Percentiles rank a stretch among this genome's conserved stretches.
phyloP scores from a whole-genome alignment of 2,113 vertebrate genomes.

The Entosphenus tridentatus region DNA sequence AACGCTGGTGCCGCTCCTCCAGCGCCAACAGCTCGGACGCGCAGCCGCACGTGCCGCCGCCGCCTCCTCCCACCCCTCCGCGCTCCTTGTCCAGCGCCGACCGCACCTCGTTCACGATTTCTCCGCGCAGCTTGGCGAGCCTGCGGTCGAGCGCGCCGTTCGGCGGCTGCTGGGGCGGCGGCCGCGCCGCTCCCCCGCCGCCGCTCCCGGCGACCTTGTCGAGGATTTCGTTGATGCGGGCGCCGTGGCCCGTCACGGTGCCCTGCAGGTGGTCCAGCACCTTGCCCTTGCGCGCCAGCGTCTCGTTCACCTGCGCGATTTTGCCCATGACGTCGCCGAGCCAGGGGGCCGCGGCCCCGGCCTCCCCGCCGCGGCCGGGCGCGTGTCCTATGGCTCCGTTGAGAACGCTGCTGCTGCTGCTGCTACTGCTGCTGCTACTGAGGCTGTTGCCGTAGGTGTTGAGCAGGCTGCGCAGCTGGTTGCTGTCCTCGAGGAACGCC shows the following conservation, averaged over 20 bases:
- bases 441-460: conserved; percentile 5
- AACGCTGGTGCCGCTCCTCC: no score
- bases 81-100: neutral
- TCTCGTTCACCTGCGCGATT: neutral
- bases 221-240: neutral
- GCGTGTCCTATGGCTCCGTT: neutral
- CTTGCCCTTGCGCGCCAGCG: neutral
- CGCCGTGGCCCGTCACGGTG: neutral
- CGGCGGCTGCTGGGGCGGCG: neutral
- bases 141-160: conserved; percentile 2
- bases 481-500: neutral
- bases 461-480: conserved; percentile 1
- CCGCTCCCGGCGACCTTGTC: neutral
- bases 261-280: conserved; percentile 4
- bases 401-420: no score
- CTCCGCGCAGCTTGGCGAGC: neutral
- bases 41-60: no score
- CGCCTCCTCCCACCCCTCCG: no score
- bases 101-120: conserved; percentile 1
- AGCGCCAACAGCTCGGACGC: no score
- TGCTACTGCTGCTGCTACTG: neutral
- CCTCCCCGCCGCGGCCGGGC: neutral
- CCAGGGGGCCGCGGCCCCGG: no score
- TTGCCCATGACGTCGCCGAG: no score
- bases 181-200: neutral